phyloP scores from a whole-genome alignment of 2,797 vertebrate genomes.

The Sarcoramphus papa region DNA sequence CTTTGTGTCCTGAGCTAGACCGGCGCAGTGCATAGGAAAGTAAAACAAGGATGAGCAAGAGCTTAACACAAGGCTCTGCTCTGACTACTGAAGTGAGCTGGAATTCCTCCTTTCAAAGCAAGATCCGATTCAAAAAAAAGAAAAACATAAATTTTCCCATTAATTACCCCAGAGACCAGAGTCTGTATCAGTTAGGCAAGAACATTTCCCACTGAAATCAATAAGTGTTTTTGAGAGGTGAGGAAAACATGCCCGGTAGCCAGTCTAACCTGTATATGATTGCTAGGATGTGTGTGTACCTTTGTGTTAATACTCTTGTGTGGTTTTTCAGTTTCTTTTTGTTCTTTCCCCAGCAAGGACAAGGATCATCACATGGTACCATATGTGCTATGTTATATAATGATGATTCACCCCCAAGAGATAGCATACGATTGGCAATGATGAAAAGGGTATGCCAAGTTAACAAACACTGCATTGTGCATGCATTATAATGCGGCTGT shows the following conservation, averaged over 20 bases:
- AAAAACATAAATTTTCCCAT: background rate
- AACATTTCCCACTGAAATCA: conserved; percentile 23
- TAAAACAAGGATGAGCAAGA: background rate
- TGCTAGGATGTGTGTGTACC: background rate
- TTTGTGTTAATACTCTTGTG: background rate
- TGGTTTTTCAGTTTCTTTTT: background rate
- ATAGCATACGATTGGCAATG: background rate
- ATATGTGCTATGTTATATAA: background rate
- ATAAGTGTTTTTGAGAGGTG: background rate
- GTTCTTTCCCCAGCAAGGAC: background rate
- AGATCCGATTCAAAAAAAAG: background rate
- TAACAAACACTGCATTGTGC: conserved; percentile 11
- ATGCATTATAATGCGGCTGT: conserved; percentile 19
- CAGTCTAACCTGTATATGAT: background rate
- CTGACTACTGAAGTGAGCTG: background rate
- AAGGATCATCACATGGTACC: background rate
- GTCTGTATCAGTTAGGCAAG: background rate
- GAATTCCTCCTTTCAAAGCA: background rate
- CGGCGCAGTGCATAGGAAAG: fast-evolving
- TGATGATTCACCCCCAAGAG: background rate
- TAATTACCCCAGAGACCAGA: background rate
- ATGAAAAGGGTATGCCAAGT: conserved; percentile 30
- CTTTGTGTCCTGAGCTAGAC: background rate
- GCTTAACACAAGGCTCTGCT: background rate
- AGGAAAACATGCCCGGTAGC: background rate